Conservation (phyloP, 2,797 vertebrate genomes). For the Enteromius mattozi region DNA sequence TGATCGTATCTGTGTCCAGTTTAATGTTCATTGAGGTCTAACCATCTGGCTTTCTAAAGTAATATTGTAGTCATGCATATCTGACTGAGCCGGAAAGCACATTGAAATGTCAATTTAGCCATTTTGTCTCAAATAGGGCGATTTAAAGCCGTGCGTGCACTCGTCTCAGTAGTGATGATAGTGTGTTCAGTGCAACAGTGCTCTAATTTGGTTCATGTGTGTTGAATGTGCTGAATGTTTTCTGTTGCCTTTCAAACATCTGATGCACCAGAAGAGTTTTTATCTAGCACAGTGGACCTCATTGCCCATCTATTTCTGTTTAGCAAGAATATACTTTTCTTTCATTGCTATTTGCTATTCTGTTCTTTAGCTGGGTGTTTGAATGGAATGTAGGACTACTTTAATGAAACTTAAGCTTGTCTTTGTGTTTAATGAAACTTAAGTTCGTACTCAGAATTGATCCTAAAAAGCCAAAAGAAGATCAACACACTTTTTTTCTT, state of each 20-base stretch:
- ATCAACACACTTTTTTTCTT: slow-evolving; percentile 30
- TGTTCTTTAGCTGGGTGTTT: background rate
- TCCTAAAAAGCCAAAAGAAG: background rate
- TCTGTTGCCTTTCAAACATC: background rate
- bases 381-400: background rate
- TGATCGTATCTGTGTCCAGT: slow-evolving; percentile 20
- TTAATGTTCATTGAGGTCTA: slow-evolving; percentile 8
- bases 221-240: background rate
- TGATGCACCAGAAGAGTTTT: background rate
- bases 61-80: slow-evolving; percentile 20
- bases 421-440: background rate
- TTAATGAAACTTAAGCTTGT: background rate
- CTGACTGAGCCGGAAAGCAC: background rate
- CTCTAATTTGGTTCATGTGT: slow-evolving; percentile 59
- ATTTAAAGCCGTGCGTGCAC: background rate
- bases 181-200: slow-evolving; percentile 73
- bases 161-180: background rate
- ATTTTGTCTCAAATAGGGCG: background rate
- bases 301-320: background rate
- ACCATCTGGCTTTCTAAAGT: slow-evolving; percentile 7
- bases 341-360: background rate
- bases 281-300: background rate
- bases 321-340: slow-evolving; percentile 15
- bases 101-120: background rate
- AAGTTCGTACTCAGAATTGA: background rate